Base-by-base conservation (phyloP, 2,888 invertebrate genomes). In the Acronicta psi region DNA sequence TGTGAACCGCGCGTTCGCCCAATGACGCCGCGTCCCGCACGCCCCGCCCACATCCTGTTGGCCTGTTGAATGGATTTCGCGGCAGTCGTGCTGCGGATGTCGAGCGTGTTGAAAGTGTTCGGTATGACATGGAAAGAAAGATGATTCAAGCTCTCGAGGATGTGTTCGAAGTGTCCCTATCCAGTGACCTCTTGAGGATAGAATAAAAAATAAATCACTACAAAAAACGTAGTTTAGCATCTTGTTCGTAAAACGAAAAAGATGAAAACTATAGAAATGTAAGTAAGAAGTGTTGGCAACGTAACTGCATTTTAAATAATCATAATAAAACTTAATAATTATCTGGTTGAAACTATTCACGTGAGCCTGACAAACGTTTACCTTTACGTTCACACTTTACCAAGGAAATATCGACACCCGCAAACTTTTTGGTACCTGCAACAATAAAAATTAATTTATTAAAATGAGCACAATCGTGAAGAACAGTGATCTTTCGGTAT, bases 11-110 rank as follows among this genome's bases (percentile, higher is more conserved):
- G 79, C 83, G 83, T 77, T 84, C 85, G 83, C 85, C 94, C 94
- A 94, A 93, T 94, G 85, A 88, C 83, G 80, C 84, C 87, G 89
- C 90, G 87, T 88, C 89, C 92, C 92, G 89, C 93, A 80, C 92
- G 93, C 93, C 92, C 93, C 93, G 93, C 93, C 94, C 94, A 93
- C 89, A 86, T 89, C 92, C 87, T 89, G 80, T 81, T 80, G 66
- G 90, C 88, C 87, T 91, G 89, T 90, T 93, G 93, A 93, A 93
- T 92, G 93, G 77, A 84, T 82, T 86, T 81, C 84, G 81, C 89
- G 89, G 90, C 91, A 93, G 94, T 93, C 89, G 85, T 81, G 79
- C 75, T 77, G 79, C 76, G 79, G 82, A 83, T 82, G 77, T 79
- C 75, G 75, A 76, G 75, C 67, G 74, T 66, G 73, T 67, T 56